Conservation (phyloP, 2,888 invertebrate species). For the Bombyx huttoni region DNA sequence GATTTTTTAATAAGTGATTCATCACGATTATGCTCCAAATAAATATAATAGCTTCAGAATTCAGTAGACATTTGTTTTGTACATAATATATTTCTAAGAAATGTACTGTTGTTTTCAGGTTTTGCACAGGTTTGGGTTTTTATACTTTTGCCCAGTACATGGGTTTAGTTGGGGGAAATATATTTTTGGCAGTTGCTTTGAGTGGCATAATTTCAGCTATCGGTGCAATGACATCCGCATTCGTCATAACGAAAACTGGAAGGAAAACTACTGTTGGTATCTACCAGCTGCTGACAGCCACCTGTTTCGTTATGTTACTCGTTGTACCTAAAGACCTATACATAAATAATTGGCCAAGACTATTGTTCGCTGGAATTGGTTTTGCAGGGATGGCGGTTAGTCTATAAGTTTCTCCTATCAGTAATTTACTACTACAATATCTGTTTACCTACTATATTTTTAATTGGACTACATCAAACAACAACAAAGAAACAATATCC, state of each 20-base stretch:
- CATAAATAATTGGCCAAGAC: slow-evolving; percentile 65
- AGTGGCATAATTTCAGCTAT: slow-evolving; percentile 69
- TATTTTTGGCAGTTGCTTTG: slow-evolving; percentile 65
- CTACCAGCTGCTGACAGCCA: slow-evolving; percentile 56
- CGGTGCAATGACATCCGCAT: slow-evolving; percentile 66
- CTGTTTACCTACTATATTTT: too few relatives aligned
- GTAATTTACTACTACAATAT: too few relatives aligned
- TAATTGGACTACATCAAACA: too few relatives aligned
- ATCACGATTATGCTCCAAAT: too few relatives aligned
- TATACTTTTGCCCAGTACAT: slow-evolving; percentile 74
- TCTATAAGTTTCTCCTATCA: slow-evolving; percentile 5
- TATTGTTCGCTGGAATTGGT: slow-evolving; percentile 74
- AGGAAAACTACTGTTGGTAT: slow-evolving; percentile 60
- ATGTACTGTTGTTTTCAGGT: slow-evolving; percentile 43
- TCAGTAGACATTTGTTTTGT: too few relatives aligned
- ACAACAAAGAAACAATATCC: too few relatives aligned
- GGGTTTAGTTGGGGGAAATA: slow-evolving; percentile 64
- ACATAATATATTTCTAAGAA: too few relatives aligned
- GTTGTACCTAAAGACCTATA: slow-evolving; percentile 53
- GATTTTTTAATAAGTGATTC: background rate
- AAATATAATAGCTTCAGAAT: too few relatives aligned
- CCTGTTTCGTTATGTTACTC: slow-evolving; percentile 63
- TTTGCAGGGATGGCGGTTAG: slow-evolving; percentile 77
- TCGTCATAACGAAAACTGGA: slow-evolving; percentile 58
- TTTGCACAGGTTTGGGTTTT: slow-evolving; percentile 70